Evolutionary conservation across 2,113 vertebrate species (phyloP).

Genomic region (Lepus timidus): DNA sequence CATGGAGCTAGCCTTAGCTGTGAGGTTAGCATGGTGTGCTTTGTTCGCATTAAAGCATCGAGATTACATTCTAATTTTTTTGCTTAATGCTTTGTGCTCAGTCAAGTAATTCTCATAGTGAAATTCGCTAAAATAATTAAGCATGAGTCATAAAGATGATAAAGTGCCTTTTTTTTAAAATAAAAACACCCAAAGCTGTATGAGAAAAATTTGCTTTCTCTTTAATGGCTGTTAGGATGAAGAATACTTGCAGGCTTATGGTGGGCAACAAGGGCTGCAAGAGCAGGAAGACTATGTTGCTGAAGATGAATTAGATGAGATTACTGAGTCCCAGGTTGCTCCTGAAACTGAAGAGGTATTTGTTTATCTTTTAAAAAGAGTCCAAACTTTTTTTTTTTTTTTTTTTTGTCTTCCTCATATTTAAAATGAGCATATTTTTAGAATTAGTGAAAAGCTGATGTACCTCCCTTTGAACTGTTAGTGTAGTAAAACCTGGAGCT

Average conservation of each 20-base stretch:
- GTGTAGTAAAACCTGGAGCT: not conserved
- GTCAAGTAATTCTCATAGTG: not conserved
- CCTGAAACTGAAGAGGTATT: constrained; percentile 92
- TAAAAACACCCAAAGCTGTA: constrained; percentile 19
- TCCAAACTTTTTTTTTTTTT: constrained; percentile 48
- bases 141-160: constrained; percentile 18
- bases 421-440: constrained; percentile 34
- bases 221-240: constrained; percentile 89
- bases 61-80: not conserved
- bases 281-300: constrained; percentile 87
- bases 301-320: constrained; percentile 87
- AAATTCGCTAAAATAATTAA: not conserved
- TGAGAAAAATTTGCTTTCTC: constrained; percentile 70
- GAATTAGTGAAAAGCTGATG: not conserved
- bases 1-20: not conserved
- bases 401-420: not conserved
- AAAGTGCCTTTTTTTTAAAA: constrained; percentile 6
- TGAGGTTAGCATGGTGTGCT: not conserved
- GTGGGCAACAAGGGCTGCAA: constrained; percentile 83
- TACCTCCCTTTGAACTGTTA: not conserved
- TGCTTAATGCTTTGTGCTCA: not conserved
- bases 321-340: constrained; percentile 83
- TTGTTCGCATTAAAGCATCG: not conserved
- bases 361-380: constrained; percentile 65
- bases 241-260: constrained; percentile 91